These are phyloP conservation scores for Schlechtendalia chinensis DNA, from an alignment of 1,140 invertebrate species.

Conservation along the genomic window DNA sequence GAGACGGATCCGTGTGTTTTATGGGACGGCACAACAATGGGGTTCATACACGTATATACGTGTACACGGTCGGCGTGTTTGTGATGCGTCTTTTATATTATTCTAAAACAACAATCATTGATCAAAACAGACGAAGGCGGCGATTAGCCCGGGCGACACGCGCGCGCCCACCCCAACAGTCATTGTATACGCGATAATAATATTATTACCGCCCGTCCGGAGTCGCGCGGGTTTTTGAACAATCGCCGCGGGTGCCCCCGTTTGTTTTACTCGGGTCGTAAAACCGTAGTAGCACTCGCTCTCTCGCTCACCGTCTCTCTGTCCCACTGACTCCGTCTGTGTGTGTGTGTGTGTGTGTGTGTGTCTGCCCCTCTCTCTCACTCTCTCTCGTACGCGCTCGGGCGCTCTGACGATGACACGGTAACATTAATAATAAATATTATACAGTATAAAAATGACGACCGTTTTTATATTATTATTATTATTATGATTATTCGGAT, in stretches of 20 bases:
- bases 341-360: no score
- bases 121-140: constrained; percentile 47
- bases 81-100: constrained; percentile 48
- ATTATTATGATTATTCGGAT: constrained; percentile 45
- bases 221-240: constrained; percentile 38
- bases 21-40: constrained; percentile 40
- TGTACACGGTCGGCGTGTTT: constrained; percentile 22
- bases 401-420: constrained; percentile 47
- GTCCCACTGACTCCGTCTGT: neutral
- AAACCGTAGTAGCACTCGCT: neutral
- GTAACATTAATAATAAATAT: constrained; percentile 50
- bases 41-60: neutral
- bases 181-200: constrained; percentile 35
- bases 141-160: constrained; percentile 44
- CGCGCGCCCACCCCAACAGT: constrained; percentile 21
- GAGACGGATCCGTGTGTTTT: constrained; percentile 24
- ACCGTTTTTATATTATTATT: constrained; percentile 35
- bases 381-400: no score
- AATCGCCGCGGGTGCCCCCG: constrained; percentile 29
- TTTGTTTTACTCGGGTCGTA: constrained; percentile 50
- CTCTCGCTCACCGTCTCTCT: neutral
- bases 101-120: constrained; percentile 46
- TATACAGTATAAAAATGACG: constrained; percentile 49
- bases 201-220: constrained; percentile 34
- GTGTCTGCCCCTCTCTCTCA: no score